Base-by-base conservation (phyloP, 2,797 vertebrate species). In the Cynopterus sphinx region DNA sequence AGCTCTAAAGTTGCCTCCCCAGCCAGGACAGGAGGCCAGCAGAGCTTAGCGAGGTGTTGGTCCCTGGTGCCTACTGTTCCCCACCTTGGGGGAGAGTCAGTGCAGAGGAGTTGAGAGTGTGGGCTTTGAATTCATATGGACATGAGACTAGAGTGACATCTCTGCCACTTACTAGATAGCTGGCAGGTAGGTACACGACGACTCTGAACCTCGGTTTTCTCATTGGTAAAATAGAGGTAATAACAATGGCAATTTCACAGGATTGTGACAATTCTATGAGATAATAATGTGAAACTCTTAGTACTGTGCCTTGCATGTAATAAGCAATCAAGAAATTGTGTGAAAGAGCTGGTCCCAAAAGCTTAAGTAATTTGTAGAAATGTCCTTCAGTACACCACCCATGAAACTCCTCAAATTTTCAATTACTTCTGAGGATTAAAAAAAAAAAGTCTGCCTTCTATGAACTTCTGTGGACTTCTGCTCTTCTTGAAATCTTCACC, bases 181-280 rank as follows among this genome's bases (percentile, higher is more conserved):
- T 8, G n/a, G 55, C 9, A 55, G 73, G 33, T 21, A 55, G 73
- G 33, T 21, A 55, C 26, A 15, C 41, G 41, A 39, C 21, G 39
- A 73, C 84, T 65, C 78, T 59, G 85, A 73, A 43, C 36, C 53
- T 73, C 68, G 46, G 59, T 90, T 90, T 95, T 31, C 75, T 83
- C 28, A 65, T 71, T 73, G 79, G 19, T 73, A 71, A 73, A 91
- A 39, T 49, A 51, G 49, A 43, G 49, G 59, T 21, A 24, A 39
- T 33, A 68, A n/a, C 9, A 13, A 33, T 9, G 79, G 21, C 24
- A n/a, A 39, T 33, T 70, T 79, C 63, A 31, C 31, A 51, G 41
- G 46, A 57, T 5, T 39, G 24, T 36, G 49, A 70, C 61, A 74
- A 75, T 71, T 77, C 41, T 16, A 1, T 33, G 49, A 71, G 39